Conservation (phyloP, 2,797 vertebrate genomes). For the Crocodylus rhombifer region DNA sequence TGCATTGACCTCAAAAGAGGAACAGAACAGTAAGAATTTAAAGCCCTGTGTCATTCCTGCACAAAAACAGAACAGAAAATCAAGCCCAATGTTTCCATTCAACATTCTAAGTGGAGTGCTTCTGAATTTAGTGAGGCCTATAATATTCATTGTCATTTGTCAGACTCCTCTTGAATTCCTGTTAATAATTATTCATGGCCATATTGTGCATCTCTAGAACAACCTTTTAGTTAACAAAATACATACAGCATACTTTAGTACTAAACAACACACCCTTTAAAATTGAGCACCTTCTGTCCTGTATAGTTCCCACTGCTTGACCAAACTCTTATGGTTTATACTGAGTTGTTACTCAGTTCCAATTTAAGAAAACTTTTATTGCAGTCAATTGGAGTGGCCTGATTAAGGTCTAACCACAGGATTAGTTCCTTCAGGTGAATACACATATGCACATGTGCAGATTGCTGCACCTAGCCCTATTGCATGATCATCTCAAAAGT, state of each 20-base stretch:
- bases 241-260: not conserved
- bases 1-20: not conserved
- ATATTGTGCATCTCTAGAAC: not conserved
- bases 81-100: not conserved
- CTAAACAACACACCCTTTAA: not conserved
- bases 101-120: not conserved
- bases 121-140: not conserved
- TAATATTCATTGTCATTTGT: not conserved
- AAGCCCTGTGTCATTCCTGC: not conserved
- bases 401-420: slow-evolving; percentile 21
- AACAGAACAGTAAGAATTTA: slow-evolving; percentile 12
- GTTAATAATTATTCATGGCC: not conserved
- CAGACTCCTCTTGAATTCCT: not conserved
- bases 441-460: not conserved
- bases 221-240: not conserved
- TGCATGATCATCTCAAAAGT: not conserved
- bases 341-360: not conserved
- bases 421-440: not conserved
- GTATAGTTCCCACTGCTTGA: not conserved
- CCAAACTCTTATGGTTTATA: not conserved
- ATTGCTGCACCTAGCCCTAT: not conserved
- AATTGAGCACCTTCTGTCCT: not conserved
- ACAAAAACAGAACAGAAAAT: not conserved
- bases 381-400: not conserved
- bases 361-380: fast-evolving